Percentiles rank a stretch among this genome's conserved stretches.
Conservation (phyloP, 2,888 invertebrate genomes). For the Hybos culiciformis region DNA sequence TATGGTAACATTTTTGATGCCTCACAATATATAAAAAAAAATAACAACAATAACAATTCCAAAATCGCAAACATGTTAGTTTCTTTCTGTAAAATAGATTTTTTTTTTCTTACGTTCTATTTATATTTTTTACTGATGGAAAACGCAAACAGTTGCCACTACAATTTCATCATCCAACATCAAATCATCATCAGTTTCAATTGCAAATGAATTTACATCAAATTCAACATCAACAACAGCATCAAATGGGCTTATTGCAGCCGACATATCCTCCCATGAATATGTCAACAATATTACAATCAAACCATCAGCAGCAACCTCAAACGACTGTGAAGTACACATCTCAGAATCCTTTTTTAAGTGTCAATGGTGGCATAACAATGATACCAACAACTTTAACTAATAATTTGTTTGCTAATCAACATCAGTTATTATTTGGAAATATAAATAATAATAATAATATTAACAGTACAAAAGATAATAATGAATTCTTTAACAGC, state of each 20-base stretch:
- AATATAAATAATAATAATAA: too few species aligned
- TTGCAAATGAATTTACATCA: background rate
- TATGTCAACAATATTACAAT: constrained; percentile 19
- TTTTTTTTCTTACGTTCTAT: too few species aligned
- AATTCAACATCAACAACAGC: constrained; percentile 5
- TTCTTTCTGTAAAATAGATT: too few species aligned
- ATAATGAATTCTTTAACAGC: too few species aligned
- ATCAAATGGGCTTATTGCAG: constrained; percentile 13
- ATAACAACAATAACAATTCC: constrained; percentile 10
- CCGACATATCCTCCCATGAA: constrained; percentile 17
- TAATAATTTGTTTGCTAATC: constrained; percentile 13
- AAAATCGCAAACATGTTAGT: constrained; percentile 6
- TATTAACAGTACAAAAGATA: background rate
- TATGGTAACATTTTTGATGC: too few species aligned
- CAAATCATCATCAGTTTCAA: too few species aligned
- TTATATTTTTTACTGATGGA: too few species aligned
- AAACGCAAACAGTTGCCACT: too few species aligned
- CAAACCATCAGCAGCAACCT: constrained; percentile 6
- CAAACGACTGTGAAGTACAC: too few species aligned
- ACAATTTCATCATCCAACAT: too few species aligned
- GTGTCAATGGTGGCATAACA: background rate
- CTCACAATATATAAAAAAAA: constrained; percentile 10
- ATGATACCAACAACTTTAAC: constrained; percentile 29
- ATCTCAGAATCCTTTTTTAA: too few species aligned
- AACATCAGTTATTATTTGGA: too few species aligned